These are phyloP conservation scores for Hyposmocoma kahamanoa DNA, from an alignment of 1,140 invertebrate genomes.

Conservation along the genomic window DNA sequence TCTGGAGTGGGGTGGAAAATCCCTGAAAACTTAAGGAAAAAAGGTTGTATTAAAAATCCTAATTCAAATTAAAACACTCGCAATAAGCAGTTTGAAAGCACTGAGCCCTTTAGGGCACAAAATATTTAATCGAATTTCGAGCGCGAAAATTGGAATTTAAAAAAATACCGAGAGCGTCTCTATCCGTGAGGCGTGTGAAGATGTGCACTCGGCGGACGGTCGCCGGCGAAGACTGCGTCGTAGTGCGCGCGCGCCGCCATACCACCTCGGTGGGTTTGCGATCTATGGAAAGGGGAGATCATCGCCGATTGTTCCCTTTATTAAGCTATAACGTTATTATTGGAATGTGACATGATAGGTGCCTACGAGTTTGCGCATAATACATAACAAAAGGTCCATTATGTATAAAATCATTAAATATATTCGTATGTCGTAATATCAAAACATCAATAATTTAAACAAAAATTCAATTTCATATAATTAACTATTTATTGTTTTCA, in stretches of 20 bases:
- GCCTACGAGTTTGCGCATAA: no score
- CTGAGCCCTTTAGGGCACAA: neutral
- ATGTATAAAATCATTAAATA: no score
- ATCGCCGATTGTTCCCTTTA: neutral
- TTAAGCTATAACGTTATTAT: no score
- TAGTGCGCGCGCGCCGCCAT: neutral
- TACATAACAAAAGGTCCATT: no score
- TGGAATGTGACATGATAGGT: no score
- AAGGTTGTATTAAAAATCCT: no score
- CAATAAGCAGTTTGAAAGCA: constrained; percentile 10
- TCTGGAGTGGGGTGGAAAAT: no score
- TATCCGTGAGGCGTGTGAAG: constrained; percentile 7
- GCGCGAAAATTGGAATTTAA: constrained; percentile 1
- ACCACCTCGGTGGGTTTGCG: constrained; percentile 3
- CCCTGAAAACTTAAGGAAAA: neutral
- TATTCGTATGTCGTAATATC: neutral
- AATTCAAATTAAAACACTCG: constrained; percentile 3
- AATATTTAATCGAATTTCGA: neutral
- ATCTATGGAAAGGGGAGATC: constrained; percentile 10
- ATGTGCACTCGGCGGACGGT: constrained; percentile 9
- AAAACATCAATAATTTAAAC: neutral
- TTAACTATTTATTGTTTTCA: no score
- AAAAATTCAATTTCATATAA: no score
- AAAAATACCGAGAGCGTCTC: neutral
- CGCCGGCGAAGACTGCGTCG: constrained; percentile 10